A percentile compares a stretch with the other conserved stretches of the same genome.
Evolutionary conservation across 2,113 vertebrate species (phyloP).

Genomic region (Ranitomeya imitator): DNA sequence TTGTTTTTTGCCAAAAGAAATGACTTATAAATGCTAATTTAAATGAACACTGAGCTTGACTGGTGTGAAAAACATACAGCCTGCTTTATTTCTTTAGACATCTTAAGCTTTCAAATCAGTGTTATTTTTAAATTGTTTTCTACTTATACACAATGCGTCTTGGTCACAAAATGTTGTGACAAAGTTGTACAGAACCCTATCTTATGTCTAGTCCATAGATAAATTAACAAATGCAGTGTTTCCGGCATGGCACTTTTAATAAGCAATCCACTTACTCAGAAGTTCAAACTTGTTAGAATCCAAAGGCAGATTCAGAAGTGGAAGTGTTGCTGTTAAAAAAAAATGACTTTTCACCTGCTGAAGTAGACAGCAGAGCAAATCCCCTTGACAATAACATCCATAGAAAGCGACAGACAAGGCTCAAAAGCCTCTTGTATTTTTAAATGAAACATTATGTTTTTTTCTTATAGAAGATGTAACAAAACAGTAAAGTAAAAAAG

Average conservation of each 20-base stretch:
- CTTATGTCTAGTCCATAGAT: slow-evolving; percentile 21
- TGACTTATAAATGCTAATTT: not conserved
- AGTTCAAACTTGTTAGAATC: slow-evolving; percentile 46
- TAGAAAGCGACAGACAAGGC: not conserved
- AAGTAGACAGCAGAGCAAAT: slow-evolving; percentile 29
- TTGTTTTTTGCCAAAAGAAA: no score
- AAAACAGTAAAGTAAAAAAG: not conserved
- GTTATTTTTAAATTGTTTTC: not conserved
- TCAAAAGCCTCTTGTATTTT: slow-evolving; percentile 13
- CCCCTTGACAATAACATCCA: slow-evolving; percentile 28
- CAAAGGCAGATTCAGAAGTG: slow-evolving; percentile 31
- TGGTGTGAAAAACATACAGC: not conserved
- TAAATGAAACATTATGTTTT: not conserved
- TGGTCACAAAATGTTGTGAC: slow-evolving; percentile 27
- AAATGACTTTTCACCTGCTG: slow-evolving; percentile 38
- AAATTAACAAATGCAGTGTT: slow-evolving; percentile 36
- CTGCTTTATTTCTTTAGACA: not conserved
- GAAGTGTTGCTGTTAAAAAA: slow-evolving; percentile 17
- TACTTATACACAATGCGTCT: slow-evolving; percentile 1
- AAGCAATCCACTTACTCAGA: slow-evolving; percentile 45
- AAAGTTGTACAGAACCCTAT: slow-evolving; percentile 2
- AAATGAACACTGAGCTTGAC: not conserved
- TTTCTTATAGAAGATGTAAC: slow-evolving; percentile 3
- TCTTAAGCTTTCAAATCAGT: slow-evolving; percentile 12
- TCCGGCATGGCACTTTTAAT: slow-evolving; percentile 33